Percentiles rank a stretch among this genome's conserved stretches.
Evolutionary conservation across 2,888 invertebrate genomes (phyloP).

Genomic region (Hirtodrosophila trivittata): DNA sequence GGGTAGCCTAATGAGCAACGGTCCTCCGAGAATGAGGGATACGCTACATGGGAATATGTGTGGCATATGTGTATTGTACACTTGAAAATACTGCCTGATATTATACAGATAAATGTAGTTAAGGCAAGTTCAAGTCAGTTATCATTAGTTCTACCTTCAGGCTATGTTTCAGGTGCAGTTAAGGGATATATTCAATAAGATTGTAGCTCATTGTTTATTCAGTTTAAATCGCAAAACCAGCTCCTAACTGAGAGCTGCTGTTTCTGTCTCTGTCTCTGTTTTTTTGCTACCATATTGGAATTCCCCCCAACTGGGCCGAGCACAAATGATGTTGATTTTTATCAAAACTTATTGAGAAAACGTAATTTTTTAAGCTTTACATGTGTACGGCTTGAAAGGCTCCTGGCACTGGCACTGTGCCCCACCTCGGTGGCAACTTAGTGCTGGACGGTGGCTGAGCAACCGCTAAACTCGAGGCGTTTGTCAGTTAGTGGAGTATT

Average conservation of each 20-base stretch:
- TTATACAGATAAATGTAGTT: not conserved
- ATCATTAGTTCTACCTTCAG: too few species aligned
- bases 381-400: constrained; percentile 35
- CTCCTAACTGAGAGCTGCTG: constrained; percentile 24
- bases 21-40: constrained; percentile 37
- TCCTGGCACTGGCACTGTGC: constrained; percentile 19
- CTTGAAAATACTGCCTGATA: too few species aligned
- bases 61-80: constrained; percentile 39
- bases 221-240: constrained; percentile 1
- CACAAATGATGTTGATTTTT: constrained; percentile 80
- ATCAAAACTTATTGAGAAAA: constrained; percentile 80
- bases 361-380: constrained; percentile 76
- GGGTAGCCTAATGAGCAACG: constrained; percentile 73
- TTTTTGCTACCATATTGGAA: constrained; percentile 75
- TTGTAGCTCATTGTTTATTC: constrained; percentile 38
- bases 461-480: constrained; percentile 35
- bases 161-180: too few species aligned
- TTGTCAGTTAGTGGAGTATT: constrained; percentile 64
- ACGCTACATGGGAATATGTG: constrained; percentile 25
- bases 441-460: constrained; percentile 10
- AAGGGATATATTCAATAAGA: not conserved
- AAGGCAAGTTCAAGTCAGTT: not conserved
- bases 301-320: constrained; percentile 75
- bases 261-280: constrained; percentile 39
- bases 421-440: not conserved